Evolutionary conservation across 2,888 invertebrate genomes (phyloP).

Genomic region (Rhagophthalmus giganteus): DNA sequence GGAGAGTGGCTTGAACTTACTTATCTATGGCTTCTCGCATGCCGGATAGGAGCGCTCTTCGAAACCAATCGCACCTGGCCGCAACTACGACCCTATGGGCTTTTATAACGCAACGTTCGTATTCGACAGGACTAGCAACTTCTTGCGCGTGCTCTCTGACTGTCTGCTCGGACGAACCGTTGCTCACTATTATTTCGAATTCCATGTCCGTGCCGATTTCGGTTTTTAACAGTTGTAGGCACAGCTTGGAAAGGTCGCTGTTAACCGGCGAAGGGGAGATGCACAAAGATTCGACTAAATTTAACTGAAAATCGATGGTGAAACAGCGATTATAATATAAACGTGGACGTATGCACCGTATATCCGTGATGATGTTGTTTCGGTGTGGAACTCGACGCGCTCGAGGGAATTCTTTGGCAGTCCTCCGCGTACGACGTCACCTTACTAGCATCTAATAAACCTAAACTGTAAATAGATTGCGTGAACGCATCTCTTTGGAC

Average conservation of each 20-base stretch:
- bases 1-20: no score
- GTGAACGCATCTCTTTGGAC: slow-evolving; percentile 67
- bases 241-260: slow-evolving; percentile 62
- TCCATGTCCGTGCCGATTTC: slow-evolving; percentile 65
- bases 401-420: slow-evolving; percentile 32
- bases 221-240: slow-evolving; percentile 61
- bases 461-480: slow-evolving; percentile 61
- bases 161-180: slow-evolving; percentile 24
- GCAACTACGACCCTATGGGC: slow-evolving; percentile 70
- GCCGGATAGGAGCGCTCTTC: slow-evolving; percentile 67
- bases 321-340: no score
- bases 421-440: slow-evolving; percentile 16
- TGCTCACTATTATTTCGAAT: slow-evolving; percentile 60
- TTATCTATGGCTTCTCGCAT: slow-evolving; percentile 72
- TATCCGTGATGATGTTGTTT: slow-evolving; percentile 41
- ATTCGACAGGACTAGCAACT: slow-evolving; percentile 31
- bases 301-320: no score
- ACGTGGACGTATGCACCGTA: slow-evolving; percentile 35
- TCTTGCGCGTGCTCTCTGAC: slow-evolving; percentile 29
- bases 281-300: slow-evolving; percentile 65
- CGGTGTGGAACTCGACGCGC: slow-evolving; percentile 37
- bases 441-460: slow-evolving; percentile 54
- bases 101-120: slow-evolving; percentile 53
- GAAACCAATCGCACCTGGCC: slow-evolving; percentile 70
- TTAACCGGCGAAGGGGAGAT: slow-evolving; percentile 61